Percentiles rank a stretch among this genome's conserved stretches.
These are phyloP conservation scores for Scopus umbretta DNA, from an alignment of 2,113 vertebrate species.

Conservation along the genomic window DNA sequence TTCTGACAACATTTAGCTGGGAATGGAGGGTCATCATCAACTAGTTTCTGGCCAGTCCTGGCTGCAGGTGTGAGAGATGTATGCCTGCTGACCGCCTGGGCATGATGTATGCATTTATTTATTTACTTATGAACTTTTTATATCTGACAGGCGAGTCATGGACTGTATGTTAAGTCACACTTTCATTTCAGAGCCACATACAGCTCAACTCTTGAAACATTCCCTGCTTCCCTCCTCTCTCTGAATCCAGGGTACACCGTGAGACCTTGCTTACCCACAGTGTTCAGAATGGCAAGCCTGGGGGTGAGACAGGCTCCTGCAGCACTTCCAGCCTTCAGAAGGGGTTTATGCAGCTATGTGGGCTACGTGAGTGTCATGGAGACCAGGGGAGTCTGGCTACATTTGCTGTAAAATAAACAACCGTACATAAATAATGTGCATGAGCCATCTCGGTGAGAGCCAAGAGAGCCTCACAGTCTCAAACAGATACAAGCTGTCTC, in stretches of 20 bases:
- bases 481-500: background rate
- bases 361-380: background rate
- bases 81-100: fast-evolving
- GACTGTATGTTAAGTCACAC: background rate
- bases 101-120: background rate
- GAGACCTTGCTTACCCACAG: background rate
- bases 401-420: background rate
- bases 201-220: background rate
- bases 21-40: background rate
- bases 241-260: background rate
- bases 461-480: background rate
- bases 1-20: background rate
- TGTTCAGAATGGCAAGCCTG: background rate
- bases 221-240: background rate
- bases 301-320: background rate
- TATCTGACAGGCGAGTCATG: background rate
- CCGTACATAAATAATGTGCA: background rate
- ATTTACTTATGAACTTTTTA: background rate
- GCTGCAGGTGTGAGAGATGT: background rate
- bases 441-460: background rate
- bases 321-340: background rate
- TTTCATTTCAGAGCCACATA: background rate
- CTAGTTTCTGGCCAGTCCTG: background rate
- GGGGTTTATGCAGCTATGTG: background rate
- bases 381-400: background rate